Evolutionary conservation across 2,888 invertebrate genomes (phyloP).

Genomic region (Crossocerus cetratus): DNA sequence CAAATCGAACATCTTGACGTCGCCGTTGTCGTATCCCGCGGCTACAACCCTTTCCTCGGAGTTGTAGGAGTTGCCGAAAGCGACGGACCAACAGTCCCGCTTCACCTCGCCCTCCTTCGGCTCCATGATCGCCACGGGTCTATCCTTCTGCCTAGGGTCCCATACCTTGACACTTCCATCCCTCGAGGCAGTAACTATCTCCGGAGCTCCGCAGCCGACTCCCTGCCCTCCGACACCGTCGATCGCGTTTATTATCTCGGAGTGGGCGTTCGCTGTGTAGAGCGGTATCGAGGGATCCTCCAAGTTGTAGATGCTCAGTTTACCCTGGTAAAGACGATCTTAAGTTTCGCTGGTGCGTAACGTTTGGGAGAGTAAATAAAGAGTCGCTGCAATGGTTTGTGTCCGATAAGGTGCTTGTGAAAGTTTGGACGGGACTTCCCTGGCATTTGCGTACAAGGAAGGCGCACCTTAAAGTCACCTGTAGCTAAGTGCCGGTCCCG

Average conservation of each 20-base stretch:
- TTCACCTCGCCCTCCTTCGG: slow-evolving; percentile 83
- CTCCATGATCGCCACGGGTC: slow-evolving; percentile 93
- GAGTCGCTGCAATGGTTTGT: neutral
- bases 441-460: too few species aligned
- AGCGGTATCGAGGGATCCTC: slow-evolving; percentile 85
- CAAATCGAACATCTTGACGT: slow-evolving; percentile 95
- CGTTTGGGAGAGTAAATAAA: slow-evolving; percentile 7
- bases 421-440: too few species aligned
- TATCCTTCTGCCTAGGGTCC: slow-evolving; percentile 94
- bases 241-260: slow-evolving; percentile 91
- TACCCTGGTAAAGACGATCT: slow-evolving; percentile 79
- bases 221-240: slow-evolving; percentile 92
- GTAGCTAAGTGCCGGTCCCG: slow-evolving; percentile 90
- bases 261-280: slow-evolving; percentile 89
- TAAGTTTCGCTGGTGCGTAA: slow-evolving; percentile 16
- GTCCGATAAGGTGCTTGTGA: neutral
- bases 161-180: slow-evolving; percentile 97
- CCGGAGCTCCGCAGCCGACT: slow-evolving; percentile 93
- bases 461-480: slow-evolving; percentile 86
- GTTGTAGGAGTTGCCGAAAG: slow-evolving; percentile 94
- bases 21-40: slow-evolving; percentile 98
- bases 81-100: slow-evolving; percentile 96
- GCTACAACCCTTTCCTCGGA: slow-evolving; percentile 90
- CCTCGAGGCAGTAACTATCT: slow-evolving; percentile 94
- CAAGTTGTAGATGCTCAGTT: slow-evolving; percentile 78